phyloP scores from a whole-genome alignment of 2,888 invertebrate genomes.

The Drosophila histrio region DNA sequence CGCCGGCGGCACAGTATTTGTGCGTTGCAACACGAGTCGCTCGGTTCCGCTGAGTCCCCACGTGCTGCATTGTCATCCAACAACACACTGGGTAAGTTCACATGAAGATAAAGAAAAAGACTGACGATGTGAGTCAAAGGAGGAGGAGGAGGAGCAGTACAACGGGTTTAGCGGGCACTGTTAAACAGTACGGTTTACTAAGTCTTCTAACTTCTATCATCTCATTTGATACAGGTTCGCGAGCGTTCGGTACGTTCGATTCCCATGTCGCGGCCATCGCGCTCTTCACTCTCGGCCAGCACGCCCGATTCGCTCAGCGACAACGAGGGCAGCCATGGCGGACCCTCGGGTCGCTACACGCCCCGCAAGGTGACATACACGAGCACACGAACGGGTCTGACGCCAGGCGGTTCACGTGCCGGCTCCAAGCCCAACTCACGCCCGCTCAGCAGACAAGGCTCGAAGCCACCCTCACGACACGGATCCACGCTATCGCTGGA shows the following conservation, averaged over 20 bases:
- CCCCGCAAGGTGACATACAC: constrained; percentile 88
- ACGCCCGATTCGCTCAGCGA: constrained; percentile 95
- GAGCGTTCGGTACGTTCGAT: constrained; percentile 96
- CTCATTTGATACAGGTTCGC: constrained; percentile 88
- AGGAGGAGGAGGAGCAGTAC: constrained; percentile 7
- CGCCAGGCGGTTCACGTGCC: constrained; percentile 90
- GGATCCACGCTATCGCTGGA: constrained; percentile 96
- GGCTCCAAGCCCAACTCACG: constrained; percentile 93
- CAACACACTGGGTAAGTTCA: constrained; percentile 87
- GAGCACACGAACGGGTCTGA: constrained; percentile 87
- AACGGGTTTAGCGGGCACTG: constrained; percentile 27
- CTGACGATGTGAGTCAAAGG: constrained; percentile 7
- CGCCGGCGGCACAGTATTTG: constrained; percentile 88
- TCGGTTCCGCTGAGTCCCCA: constrained; percentile 87
- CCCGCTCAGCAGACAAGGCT: constrained; percentile 93
- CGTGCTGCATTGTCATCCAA: constrained; percentile 87
- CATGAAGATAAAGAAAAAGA: neutral
- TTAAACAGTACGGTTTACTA: constrained; percentile 3
- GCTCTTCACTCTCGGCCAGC: constrained; percentile 92
- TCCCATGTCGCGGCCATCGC: constrained; percentile 93
- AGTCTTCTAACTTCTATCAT: neutral
- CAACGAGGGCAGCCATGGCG: constrained; percentile 91
- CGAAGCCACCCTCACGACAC: constrained; percentile 96
- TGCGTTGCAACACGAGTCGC: constrained; percentile 87
- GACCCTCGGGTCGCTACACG: constrained; percentile 87